Base-by-base conservation (phyloP, 1,140 invertebrate species). In the Drosophila pseudoananassae region DNA sequence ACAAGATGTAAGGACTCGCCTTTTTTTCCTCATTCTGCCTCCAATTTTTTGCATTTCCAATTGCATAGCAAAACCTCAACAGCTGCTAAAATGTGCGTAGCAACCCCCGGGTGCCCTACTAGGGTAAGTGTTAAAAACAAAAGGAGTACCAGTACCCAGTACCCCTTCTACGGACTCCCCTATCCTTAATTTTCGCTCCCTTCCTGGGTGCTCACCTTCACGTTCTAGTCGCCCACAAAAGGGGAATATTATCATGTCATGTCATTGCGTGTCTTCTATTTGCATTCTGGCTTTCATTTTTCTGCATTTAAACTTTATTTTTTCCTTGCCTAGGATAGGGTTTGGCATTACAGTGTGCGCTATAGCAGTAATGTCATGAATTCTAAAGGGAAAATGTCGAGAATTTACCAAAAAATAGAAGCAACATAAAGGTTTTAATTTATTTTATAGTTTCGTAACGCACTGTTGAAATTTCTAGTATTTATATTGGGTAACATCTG, bases 61-160 rank as follows among this genome's bases (percentile, higher is more conserved):
- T 55, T 68, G 63, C 40, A 69, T 38, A 33, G 65, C 38, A 68
- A 69, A 61, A 75, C 79, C 79, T 84, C 76, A 84, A 83, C 80
- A 83, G 80, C 80, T 83, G 80, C 80, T 84, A 72, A 84, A 83
- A 83, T 84, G 80, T 84, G 80, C 80, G 80, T 84, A 83, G 66
- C 80, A 53, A 75, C 54, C 69, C 63, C 10, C 29, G 29, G 31
- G 51, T 40, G 76, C 52, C 78, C 78, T 45, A 52, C 46, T 57
- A 57, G 58, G 53, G 69, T 78, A 83, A 83, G 80, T 83, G 80
- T 83, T 84, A 83, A 83, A 83, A 83, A 83, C 80, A 83, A 83
- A 84, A 83, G 80, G 79, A 83, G 79, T 71, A 29, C 40, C 40
- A 17, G 40, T 14, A 46, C 33, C 33, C 33, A 36, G 33, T 20